These are phyloP conservation scores for Psilopsiagon aymara DNA, from an alignment of 2,113 vertebrate species.

Conservation along the genomic window DNA sequence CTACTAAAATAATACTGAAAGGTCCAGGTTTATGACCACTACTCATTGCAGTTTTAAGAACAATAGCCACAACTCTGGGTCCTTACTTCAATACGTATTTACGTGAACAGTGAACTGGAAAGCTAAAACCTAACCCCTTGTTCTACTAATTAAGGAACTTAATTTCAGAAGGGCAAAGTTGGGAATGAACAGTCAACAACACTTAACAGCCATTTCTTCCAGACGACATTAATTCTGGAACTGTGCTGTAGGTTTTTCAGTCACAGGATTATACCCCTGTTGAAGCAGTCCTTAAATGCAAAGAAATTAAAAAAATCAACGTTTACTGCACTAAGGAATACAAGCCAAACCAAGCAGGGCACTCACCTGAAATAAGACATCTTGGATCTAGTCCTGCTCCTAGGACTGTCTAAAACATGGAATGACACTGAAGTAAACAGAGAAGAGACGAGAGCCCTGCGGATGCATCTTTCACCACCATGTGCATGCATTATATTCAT, in stretches of 20 bases:
- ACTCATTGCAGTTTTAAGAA: not conserved
- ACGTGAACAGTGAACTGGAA: not conserved
- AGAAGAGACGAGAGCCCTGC: not conserved
- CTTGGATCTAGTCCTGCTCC: not conserved
- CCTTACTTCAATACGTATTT: not conserved
- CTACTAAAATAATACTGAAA: not conserved
- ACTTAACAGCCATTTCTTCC: not conserved
- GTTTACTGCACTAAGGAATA: not conserved
- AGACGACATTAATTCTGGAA: not conserved
- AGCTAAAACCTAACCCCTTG: not conserved
- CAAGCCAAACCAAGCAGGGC: not conserved
- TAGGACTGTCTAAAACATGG: not conserved
- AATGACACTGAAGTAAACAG: not conserved
- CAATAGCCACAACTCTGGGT: not conserved
- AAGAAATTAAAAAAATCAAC: not conserved
- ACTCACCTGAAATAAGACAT: not conserved
- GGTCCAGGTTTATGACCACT: not conserved
- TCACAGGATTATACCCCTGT: not conserved
- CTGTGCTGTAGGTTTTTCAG: not conserved
- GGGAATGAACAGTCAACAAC: not conserved
- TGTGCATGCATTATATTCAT: not conserved
- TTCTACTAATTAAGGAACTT: not conserved
- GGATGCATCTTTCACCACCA: not conserved
- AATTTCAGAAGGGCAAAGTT: not conserved
- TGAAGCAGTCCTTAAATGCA: not conserved